Evolutionary conservation across 2,113 vertebrate genomes (phyloP), one percentile per base, ranked within the genome.

Genomic region (Xerus inauris): DNA sequence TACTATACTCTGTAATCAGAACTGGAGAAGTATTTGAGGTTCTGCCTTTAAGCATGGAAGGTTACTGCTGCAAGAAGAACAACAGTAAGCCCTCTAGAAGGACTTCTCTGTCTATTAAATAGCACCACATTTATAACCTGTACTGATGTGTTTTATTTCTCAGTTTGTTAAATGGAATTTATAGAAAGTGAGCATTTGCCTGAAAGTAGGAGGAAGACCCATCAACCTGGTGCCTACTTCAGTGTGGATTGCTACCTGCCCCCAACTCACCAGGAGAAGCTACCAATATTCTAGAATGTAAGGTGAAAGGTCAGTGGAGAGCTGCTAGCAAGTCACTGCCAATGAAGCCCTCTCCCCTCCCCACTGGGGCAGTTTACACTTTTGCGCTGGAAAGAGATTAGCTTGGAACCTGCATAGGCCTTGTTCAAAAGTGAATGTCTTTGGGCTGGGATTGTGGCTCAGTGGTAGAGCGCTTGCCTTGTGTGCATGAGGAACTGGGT

Each of bases 161-260:
- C 91, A 88, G 24, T 91, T 81, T 84, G 81, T 87, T 97, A 95
- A 94, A 91, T 87, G 67, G 54, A 24, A 85, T 81, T 96, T 94
- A 79, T 65, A 96, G 64, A 81, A 95, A 94, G 59, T 96, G 86
- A 88, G 10, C 32, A 75, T 73, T 95, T 98, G 83, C 84, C 83
- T 87, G 71, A 71, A 81, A 95, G 95, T 77, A 85, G 64, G 40
- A 28, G 42, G 92, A 89, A 49, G 24, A 64, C 42, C 38, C 47
- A 84, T 79, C 75, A 87, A 45, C n/a, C 76, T 45, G 64, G 75
- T n/a, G 17, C 38, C 8, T 35, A 73, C 45, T 69, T 80, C 81
- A 85, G 64, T 72, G 19, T 42, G 26, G 47, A 54, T 54, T 9
- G 26, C 38, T 92, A 42, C 28, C 42, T 69, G 16, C 20, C 13